Conservation (phyloP, 1,140 invertebrate genomes). For the Homarus americanus region DNA sequence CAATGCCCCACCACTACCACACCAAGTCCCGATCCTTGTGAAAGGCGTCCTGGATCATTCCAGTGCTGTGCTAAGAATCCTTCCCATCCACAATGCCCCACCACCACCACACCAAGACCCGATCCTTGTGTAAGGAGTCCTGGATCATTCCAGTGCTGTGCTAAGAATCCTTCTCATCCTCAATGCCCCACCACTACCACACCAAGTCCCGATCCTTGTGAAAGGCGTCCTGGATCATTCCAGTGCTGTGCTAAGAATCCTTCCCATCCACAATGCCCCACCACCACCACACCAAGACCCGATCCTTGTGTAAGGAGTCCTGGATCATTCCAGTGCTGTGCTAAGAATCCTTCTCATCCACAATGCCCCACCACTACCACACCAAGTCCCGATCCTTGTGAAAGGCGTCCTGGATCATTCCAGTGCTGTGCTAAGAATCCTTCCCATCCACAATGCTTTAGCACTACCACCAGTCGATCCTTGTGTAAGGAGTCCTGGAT, state of each 20-base stretch:
- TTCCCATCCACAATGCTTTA: constrained; percentile 1
- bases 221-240: background rate
- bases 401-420: constrained; percentile 44
- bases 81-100: constrained; percentile 14
- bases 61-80: constrained; percentile 59
- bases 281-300: constrained; percentile 27
- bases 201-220: background rate
- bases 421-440: constrained; percentile 21
- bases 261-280: constrained; percentile 3
- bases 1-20: constrained; percentile 22
- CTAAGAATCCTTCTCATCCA: constrained; percentile 18
- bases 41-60: constrained; percentile 29
- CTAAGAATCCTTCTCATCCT: constrained; percentile 19
- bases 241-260: constrained; percentile 38
- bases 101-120: constrained; percentile 32
- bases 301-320: constrained; percentile 38
- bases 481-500: background rate
- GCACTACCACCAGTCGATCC: constrained; percentile 20
- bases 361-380: constrained; percentile 31
- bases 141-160: constrained; percentile 37
- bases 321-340: constrained; percentile 29
- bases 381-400: constrained; percentile 48
- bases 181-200: constrained; percentile 17
- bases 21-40: constrained; percentile 40
- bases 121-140: constrained; percentile 60